Evolutionary conservation across 2,113 vertebrate species (phyloP).

Genomic region (Daboia siamensis): DNA sequence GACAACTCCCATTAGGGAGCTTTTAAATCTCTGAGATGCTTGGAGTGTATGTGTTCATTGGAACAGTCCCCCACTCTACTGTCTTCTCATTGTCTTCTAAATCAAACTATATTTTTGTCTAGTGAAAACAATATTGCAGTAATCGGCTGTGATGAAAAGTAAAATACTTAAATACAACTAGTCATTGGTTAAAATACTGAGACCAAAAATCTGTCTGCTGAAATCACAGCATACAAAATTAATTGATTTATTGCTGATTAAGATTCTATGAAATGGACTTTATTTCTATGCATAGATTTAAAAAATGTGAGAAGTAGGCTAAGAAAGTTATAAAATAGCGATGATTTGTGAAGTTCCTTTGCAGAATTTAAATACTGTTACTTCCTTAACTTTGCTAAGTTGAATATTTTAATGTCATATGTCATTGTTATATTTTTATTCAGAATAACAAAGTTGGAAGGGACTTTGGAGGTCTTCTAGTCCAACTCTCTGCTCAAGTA

Average conservation of each 20-base stretch:
- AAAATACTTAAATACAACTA: neutral
- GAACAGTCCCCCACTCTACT: neutral
- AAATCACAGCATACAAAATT: neutral
- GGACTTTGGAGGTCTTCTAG: neutral
- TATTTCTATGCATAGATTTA: neutral
- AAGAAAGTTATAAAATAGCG: neutral
- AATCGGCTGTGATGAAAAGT: neutral
- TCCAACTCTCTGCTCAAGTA: no score
- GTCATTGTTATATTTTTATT: neutral
- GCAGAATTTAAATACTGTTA: neutral
- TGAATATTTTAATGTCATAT: neutral
- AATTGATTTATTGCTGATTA: neutral
- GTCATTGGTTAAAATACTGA: neutral
- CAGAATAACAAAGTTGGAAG: neutral
- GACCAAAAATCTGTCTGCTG: neutral
- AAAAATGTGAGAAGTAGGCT: neutral
- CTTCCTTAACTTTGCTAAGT: neutral
- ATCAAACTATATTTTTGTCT: neutral
- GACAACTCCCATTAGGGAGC: neutral
- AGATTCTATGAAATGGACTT: neutral
- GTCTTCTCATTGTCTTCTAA: neutral
- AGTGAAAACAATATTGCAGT: neutral
- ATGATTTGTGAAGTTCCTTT: neutral
- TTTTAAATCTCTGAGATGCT: neutral
- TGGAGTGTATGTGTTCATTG: neutral